Percentiles rank a stretch among this genome's conserved stretches.
Evolutionary conservation across 1,140 invertebrate genomes (phyloP).

Genomic region (Formica selysi): DNA sequence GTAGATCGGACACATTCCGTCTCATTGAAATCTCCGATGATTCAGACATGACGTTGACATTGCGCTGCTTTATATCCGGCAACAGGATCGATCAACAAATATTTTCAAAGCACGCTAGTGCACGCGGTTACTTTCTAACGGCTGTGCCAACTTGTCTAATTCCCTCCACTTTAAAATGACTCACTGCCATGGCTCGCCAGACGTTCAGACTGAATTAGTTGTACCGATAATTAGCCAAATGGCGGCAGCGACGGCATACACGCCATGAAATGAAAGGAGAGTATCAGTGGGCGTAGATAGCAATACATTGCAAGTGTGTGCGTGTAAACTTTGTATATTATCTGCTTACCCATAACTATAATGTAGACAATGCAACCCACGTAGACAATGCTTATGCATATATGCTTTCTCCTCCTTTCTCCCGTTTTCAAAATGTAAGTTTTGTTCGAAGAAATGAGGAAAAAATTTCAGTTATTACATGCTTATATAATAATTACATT

Average conservation of each 20-base stretch:
- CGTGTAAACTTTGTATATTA: conserved; percentile 3
- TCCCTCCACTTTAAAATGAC: conserved; percentile 54
- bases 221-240: conserved; percentile 42
- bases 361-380: conserved; percentile 20
- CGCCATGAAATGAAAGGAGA: conserved; percentile 46
- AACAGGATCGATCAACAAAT: conserved; percentile 42
- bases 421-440: neutral
- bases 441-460: neutral
- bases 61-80: conserved; percentile 15
- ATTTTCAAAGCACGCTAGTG: conserved; percentile 17
- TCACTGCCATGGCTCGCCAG: conserved; percentile 48
- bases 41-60: conserved; percentile 6
- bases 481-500: neutral
- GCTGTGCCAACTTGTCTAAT: conserved; percentile 46
- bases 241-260: neutral
- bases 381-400: conserved; percentile 17
- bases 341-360: conserved; percentile 22
- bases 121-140: conserved; percentile 46
- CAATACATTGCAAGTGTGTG: conserved; percentile 5
- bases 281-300: conserved; percentile 31
- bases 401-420: conserved; percentile 58
- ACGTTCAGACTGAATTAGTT: conserved; percentile 25
- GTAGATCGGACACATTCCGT: neutral
- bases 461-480: conserved; percentile 5
- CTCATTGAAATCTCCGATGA: conserved; percentile 23